Conservation (phyloP, 2,888 invertebrate genomes). For the Conus canariensis region DNA sequence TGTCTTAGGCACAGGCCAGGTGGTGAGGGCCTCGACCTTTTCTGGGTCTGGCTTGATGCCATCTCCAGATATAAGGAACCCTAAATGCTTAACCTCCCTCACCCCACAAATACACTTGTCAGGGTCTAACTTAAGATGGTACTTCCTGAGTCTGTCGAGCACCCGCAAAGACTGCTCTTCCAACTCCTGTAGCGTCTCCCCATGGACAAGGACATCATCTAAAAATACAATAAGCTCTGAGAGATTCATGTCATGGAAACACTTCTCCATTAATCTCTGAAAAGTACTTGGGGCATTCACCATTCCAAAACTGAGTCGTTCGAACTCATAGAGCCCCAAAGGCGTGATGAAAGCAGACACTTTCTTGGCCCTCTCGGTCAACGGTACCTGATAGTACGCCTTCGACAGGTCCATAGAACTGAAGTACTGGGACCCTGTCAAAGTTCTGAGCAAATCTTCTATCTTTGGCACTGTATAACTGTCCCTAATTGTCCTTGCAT, state of each 20-base stretch:
- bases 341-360: not conserved
- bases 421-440: conserved; percentile 28
- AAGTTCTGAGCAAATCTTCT: conserved; percentile 20
- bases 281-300: not conserved
- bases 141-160: not conserved
- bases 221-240: not conserved
- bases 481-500: conserved; percentile 15
- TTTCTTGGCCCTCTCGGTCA: conserved; percentile 25
- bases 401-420: conserved; percentile 2
- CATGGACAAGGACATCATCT: conserved; percentile 32
- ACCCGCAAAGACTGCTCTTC: not conserved
- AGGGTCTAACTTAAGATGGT: conserved; percentile 23
- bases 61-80: not conserved
- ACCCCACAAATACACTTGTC: conserved; percentile 25
- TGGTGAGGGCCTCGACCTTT: not conserved
- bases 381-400: conserved; percentile 4
- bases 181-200: not conserved
- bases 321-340: conserved; percentile 15
- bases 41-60: conserved; percentile 16
- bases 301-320: conserved; percentile 31
- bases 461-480: not conserved
- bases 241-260: not conserved
- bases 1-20: conserved; percentile 19
- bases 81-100: conserved; percentile 17
- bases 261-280: not conserved